These are phyloP conservation scores for Dinomys branickii DNA, from an alignment of 2,113 vertebrate genomes.

Conservation along the genomic window DNA sequence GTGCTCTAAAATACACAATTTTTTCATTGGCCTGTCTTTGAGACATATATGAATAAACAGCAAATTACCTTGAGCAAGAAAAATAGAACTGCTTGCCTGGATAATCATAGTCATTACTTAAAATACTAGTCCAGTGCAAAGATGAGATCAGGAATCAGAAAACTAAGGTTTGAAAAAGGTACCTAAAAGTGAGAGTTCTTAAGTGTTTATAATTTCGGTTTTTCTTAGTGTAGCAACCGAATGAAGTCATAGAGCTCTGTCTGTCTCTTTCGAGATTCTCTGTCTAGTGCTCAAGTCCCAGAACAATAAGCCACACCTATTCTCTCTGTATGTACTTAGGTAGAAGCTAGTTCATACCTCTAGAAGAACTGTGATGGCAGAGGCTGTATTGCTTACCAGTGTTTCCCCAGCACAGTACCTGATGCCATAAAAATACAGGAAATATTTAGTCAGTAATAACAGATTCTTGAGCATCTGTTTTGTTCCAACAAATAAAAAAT, in stretches of 20 bases:
- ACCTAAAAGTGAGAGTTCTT: neutral
- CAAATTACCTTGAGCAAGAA: neutral
- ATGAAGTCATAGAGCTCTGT: neutral
- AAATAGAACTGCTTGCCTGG: neutral
- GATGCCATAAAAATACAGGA: neutral
- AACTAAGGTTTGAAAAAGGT: neutral
- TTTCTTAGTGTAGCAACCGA: neutral
- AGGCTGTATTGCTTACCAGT: neutral
- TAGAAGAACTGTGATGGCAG: neutral
- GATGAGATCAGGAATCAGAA: slow-evolving; percentile 7
- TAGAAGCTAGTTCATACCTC: neutral
- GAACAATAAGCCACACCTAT: neutral
- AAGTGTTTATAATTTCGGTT: neutral
- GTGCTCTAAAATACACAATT: neutral
- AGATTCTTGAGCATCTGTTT: neutral
- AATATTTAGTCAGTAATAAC: neutral
- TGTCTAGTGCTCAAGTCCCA: neutral
- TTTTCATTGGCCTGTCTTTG: neutral
- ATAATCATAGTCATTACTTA: neutral
- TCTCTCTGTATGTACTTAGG: neutral
- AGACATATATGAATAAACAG: neutral
- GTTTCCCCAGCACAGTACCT: neutral
- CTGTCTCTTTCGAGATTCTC: neutral
- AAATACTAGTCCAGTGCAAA: neutral
- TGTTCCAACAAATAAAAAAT: neutral